Evolutionary conservation across 2,113 vertebrate species (phyloP).

Genomic region (Hyperoodon ampullatus): DNA sequence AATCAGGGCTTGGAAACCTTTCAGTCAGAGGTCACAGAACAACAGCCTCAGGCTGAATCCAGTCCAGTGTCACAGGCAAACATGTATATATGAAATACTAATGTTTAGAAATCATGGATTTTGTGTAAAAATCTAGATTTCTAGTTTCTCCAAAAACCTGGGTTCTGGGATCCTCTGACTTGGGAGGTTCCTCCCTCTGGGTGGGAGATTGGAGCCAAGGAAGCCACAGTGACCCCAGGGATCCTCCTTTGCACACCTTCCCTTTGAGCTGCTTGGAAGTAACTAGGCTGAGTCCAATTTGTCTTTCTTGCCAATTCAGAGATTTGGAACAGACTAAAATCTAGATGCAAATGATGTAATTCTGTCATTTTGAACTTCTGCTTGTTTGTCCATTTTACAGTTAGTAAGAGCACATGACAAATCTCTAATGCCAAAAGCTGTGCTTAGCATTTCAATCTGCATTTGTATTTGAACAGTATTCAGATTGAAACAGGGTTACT

Average conservation of each 20-base stretch:
- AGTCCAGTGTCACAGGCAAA: background rate
- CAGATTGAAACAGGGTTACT: background rate
- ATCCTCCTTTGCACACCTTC: background rate
- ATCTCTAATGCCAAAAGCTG: background rate
- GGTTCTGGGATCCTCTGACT: background rate
- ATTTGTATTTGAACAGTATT: background rate
- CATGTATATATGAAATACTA: background rate
- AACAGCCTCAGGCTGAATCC: background rate
- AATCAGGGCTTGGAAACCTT: background rate
- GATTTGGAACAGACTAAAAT: constrained; percentile 9
- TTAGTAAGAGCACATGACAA: background rate
- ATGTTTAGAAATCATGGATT: background rate
- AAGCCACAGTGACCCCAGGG: background rate
- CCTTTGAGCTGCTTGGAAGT: background rate
- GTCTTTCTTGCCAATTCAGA: background rate
- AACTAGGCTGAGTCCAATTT: background rate
- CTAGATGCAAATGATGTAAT: background rate
- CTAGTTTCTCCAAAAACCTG: background rate
- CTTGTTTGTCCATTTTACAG: background rate
- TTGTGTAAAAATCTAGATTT: background rate
- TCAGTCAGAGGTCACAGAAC: background rate
- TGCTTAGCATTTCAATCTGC: background rate
- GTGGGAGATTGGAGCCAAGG: accelerated
- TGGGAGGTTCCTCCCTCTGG: background rate
- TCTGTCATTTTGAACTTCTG: background rate